Base-by-base conservation (phyloP, 2,888 invertebrate genomes). In the Drosophila vallismaia region DNA sequence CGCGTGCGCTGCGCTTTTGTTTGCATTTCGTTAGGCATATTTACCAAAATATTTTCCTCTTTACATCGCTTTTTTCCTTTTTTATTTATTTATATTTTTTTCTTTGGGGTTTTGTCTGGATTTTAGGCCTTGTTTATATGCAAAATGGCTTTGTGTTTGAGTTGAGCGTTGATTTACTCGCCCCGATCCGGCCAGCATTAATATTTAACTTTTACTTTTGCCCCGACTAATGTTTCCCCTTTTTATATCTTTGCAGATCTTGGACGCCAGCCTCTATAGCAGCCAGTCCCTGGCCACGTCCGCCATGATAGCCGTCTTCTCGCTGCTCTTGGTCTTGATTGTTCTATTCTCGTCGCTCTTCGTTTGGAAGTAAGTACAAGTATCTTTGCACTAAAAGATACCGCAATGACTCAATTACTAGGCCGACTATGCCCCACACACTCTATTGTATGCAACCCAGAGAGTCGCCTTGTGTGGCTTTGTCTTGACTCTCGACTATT, bases 181-280 rank as follows among this genome's bases (percentile, higher is more conserved):
- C 74, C 77, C 70, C 63, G 58, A 66, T 57, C 72, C 60, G 2
- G 53, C 49, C 62, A 69, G 58, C 60, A 58, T 75, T 64, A 67
- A 46, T 48, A 38, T 58, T 56, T 50, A 60, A 60, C 75, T 75
- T 70, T 73, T 75, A 69, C 80, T 81, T 75, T 74, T 71, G 52
- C 51, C 64, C 55, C 45, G 6, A 75, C 62, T 80, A 53, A 77
- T 42, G 40, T 26, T 29, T n/a, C 6, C 8, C 4, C 28, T 29
- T 1, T 53, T 31, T 38, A 14, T 62, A 55, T 56, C 55, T 85
- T 95, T 94, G 7, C 95, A 96, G 96, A 95, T 96, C 93, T 95
- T 96, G 92, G 96, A 96, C 93, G 96, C 96, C 78, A 96, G 96
- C 93, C 95, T 96, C 92, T 95, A 96, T 92, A 96, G 95, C 92